Evolutionary conservation across 1,140 invertebrate species (phyloP), one percentile per base, ranked within the genome.

Genomic region (Panagrolaimus sp.): DNA sequence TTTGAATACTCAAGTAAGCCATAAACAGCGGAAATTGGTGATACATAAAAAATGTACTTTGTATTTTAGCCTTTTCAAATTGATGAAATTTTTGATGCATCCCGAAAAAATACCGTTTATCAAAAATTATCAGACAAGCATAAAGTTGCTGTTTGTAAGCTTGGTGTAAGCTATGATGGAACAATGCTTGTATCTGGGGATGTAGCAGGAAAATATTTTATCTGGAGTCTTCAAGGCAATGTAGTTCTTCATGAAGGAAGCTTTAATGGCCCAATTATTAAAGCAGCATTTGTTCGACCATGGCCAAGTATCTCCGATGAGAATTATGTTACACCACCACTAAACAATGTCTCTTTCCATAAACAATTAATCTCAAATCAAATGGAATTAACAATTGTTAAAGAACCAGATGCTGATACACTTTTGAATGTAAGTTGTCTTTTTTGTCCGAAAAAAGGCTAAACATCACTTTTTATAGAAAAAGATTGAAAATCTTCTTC

Each of bases 401-500:
- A 7, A 38, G 52, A 58, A 58, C 21, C 52, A 28, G 17, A 38
- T 38, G 0, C 15, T 58, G 52, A 12, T 26, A 4, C 14, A 28
- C n/a, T 28, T n/a, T 58, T 58, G 52, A n/a, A 58, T 24, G 52
- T 26, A 38, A 38, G 32, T 38, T 38, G 32, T 4, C 7, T 38
- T 38, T 7, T 38, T 38, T 38, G 2, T 38, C 2, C 7, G 32
- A 4, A 7, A 38, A 38, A 38, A 38, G 32, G 32, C 32, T 38
- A 58, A 52, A 12, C 1, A 24, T 21, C 4, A 2, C 0, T 12
- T 58, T 58, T 24, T 58, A 58, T 24, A 28, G 52, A 21, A 21
- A 58, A 58, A 58, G 52, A 38, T 38, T 58, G 21, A n/a, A 58
- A 21, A 28, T 17, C n/a, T 21, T 26, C 52, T 58, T 58, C 15